These are phyloP conservation scores for Xylocopa sonorina DNA, from an alignment of 1,140 invertebrate genomes.

Conservation along the genomic window DNA sequence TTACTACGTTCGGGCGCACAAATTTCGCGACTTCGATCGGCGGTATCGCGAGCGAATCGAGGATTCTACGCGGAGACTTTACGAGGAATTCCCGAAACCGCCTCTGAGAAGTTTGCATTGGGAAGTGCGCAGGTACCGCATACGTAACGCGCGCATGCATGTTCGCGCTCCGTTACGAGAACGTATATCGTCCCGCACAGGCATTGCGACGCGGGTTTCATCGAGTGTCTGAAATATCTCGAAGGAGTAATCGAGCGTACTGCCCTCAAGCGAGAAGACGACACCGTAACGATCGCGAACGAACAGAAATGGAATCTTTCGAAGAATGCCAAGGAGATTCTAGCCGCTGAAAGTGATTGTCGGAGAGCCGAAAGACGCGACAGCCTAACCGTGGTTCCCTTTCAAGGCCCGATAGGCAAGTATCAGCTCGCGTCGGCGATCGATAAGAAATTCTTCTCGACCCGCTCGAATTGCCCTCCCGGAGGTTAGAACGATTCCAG, in stretches of 20 bases:
- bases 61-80: conserved; percentile 71
- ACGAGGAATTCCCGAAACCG: conserved; percentile 82
- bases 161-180: too few species aligned
- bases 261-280: conserved; percentile 79
- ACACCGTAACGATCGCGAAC: conserved; percentile 80
- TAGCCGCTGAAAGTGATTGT: conserved; percentile 81
- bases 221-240: conserved; percentile 83
- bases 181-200: conserved; percentile 74
- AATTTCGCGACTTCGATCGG: conserved; percentile 85
- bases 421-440: too few species aligned
- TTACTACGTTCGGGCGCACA: conserved; percentile 84
- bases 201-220: conserved; percentile 82
- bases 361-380: conserved; percentile 76
- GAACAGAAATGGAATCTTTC: conserved; percentile 77
- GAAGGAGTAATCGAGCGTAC: conserved; percentile 74
- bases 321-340: conserved; percentile 75
- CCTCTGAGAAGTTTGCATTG: conserved; percentile 83
- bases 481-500: conserved; percentile 83
- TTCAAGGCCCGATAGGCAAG: conserved; percentile 81
- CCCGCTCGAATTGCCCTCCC: too few species aligned
- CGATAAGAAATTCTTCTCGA: too few species aligned
- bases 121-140: conserved; percentile 82
- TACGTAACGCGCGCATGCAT: too few species aligned
- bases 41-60: conserved; percentile 74
- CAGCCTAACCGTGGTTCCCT: conserved; percentile 80